Evolutionary conservation across 2,888 invertebrate species (phyloP).

Genomic region (Standfussiana lucernea): DNA sequence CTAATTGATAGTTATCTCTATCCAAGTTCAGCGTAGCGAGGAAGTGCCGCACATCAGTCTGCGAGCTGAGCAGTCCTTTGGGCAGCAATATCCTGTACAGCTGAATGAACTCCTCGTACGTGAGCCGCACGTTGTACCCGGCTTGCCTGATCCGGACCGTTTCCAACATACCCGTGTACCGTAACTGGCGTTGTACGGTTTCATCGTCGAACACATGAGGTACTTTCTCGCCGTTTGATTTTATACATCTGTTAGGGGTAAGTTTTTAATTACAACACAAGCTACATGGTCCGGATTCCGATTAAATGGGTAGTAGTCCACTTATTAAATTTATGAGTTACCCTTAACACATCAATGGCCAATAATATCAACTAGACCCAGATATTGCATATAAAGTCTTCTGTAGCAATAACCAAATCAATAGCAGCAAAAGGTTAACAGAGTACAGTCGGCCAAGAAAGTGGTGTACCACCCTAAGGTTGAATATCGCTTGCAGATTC

Average conservation of each 20-base stretch:
- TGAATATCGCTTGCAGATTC: too few species aligned
- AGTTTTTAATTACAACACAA: background rate
- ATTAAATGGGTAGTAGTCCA: too few species aligned
- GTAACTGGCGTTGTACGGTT: slow-evolving; percentile 95
- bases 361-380: too few species aligned
- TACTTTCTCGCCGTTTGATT: slow-evolving; percentile 98
- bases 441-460: too few species aligned
- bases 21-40: slow-evolving; percentile 95
- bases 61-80: slow-evolving; percentile 96
- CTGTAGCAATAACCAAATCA: too few species aligned
- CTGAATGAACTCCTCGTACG: slow-evolving; percentile 98
- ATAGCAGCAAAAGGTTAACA: too few species aligned
- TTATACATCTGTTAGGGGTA: slow-evolving; percentile 95
- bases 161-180: slow-evolving; percentile 99
- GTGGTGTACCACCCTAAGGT: too few species aligned
- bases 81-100: slow-evolving; percentile 97
- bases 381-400: too few species aligned
- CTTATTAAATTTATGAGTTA: too few species aligned
- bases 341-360: too few species aligned
- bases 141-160: slow-evolving; percentile 98
- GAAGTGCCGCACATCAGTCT: slow-evolving; percentile 96
- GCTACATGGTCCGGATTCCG: too few species aligned
- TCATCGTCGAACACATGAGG: slow-evolving; percentile 98
- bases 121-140: slow-evolving; percentile 98
- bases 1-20: slow-evolving; percentile 97